Evolutionary conservation across 2,888 invertebrate genomes (phyloP), one percentile per base, ranked within the genome.

Genomic region (Diachrysia chrysitis): DNA sequence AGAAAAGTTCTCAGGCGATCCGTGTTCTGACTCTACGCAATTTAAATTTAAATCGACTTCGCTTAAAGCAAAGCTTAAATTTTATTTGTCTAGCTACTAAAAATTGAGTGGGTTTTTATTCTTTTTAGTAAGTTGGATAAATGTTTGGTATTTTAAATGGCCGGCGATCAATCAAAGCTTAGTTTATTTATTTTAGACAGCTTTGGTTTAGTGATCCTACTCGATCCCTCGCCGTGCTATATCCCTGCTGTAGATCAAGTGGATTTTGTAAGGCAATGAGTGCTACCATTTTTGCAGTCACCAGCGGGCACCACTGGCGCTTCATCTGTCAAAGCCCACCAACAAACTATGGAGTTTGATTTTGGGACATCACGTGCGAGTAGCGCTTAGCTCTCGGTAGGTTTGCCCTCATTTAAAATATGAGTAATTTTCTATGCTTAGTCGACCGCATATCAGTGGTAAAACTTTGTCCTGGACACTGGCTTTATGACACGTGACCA

Each of bases 21-120:
- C 2, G 25, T 42, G 19, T 32, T 23, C 10, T 35, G 16, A 0
- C 19, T 9, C 19, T 64, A 23, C 58, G 58, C 42, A 57, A 59
- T 78, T 61, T 35, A 54, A 54, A 71, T 35, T 54, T 6, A 42
- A 58, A 58, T 25, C 48, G 25, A 51, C 58, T 63, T 67, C 12
- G 25, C 9, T 46, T 10, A 32, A 53, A 54, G 48, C 16, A 35
- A 48, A 58, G 37, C 16, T 21, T n/a, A 57, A 32, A 54, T 75
- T 56, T 35, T 25, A 19, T 46, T 32, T 53, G 2, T 51, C 19
- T 21, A 42, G 42, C 42, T 42, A 21, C 21, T 51, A 10, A 62
- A 46, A 42, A 59, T 19, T n/a, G 17, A 23, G 32, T 17, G 17
- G 23, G 5, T 23, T 51, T 48, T 57, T 42, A 48, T 5, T n/a